Evolutionary conservation across 1,140 invertebrate species (phyloP), one percentile per base, ranked within the genome.

Genomic region (Drosophila guanche): DNA sequence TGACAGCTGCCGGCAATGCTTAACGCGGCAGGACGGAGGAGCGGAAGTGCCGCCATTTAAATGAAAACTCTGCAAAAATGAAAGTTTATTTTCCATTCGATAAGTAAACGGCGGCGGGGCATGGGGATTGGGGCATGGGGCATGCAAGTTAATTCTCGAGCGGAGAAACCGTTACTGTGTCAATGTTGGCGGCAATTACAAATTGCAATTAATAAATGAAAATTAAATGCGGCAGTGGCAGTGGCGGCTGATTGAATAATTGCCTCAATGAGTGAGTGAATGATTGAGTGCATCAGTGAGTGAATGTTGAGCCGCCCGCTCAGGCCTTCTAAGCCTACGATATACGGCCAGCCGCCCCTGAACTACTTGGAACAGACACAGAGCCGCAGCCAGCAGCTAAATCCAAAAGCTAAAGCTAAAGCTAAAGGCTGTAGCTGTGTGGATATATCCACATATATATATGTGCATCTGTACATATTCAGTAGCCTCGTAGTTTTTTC

Each of bases 131-230:
- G 16, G 48, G 45, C 50, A 70, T 71, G 40, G 33, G 14, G 25
- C 40, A 14, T 46, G 33, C 46, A 58, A 69, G 56, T 58, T 50
- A 41, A 50, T 50, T 53, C 20, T 23, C 10, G 16, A 16, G 23
- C 29, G 27, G 46, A 12, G 40, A 37, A 47, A 48, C n/a, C 56
- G 52, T 27, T 76, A 69, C 73, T 69, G 73, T 76, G 73, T 76
- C 73, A 76, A 76, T 76, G 73, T 69, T 76, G 63, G 57, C 53
- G 63, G 57, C 53, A 76, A 76, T 76, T 76, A 76, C 63, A 52
- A 68, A 76, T 52, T 76, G 72, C 50, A 68, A 76, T 76, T 69
- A 76, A 76, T 76, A 76, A 75, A 76, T 76, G 62, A 68, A 74
- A 74, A 76, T 54, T 48, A 69, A 76, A 68, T 76, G 72, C 71